phyloP scores from a whole-genome alignment of 1,140 invertebrate genomes.

The Bombus pyrosoma region DNA sequence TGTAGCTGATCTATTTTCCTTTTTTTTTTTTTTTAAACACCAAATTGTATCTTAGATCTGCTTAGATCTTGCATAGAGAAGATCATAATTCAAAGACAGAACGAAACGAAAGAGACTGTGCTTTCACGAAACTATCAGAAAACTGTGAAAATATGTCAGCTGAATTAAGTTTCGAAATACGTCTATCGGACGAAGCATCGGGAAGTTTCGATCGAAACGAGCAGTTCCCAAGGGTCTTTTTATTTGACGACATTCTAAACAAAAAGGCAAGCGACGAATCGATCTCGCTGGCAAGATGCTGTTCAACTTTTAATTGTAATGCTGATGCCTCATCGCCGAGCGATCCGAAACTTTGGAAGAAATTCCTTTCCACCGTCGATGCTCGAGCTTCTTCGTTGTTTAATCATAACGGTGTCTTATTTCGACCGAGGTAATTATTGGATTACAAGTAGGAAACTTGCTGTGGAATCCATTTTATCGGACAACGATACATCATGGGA shows the following conservation, averaged over 20 bases:
- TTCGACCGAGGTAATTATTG: not conserved
- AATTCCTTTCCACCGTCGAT: too few species aligned
- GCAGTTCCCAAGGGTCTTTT: not conserved
- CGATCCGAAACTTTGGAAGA: conserved; percentile 2
- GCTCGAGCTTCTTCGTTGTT: not conserved
- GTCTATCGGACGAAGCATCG: too few species aligned
- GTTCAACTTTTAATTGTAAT: conserved; percentile 30
- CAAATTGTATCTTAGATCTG: too few species aligned
- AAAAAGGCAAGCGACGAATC: not conserved
- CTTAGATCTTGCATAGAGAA: too few species aligned
- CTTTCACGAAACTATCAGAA: too few species aligned
- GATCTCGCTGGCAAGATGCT: not conserved
- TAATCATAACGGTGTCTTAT: conserved; percentile 27
- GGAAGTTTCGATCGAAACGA: not conserved
- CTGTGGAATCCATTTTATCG: too few species aligned
- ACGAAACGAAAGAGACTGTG: too few species aligned
- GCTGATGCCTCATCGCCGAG: not conserved
- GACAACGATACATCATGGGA: too few species aligned
- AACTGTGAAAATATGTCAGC: too few species aligned
- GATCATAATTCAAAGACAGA: too few species aligned
- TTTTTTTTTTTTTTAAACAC: too few species aligned
- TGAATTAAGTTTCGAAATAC: not conserved
- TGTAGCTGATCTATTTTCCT: too few species aligned
- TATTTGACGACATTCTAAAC: not conserved
- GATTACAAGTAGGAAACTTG: not conserved